Base-by-base conservation (phyloP, 2,113 vertebrate species). In the Eubucco bourcierii region DNA sequence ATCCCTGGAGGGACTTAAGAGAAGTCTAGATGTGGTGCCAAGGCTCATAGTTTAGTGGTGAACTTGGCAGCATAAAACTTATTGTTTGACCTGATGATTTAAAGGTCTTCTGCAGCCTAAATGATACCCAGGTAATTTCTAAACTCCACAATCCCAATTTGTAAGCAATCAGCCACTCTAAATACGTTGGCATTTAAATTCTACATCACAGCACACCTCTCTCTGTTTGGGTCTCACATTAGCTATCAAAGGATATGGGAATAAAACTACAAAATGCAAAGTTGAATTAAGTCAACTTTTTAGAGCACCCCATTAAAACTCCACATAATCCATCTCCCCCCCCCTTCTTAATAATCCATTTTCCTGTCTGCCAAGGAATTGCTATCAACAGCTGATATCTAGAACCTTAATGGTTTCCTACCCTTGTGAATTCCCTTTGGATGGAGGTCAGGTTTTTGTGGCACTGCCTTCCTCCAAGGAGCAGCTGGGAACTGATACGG, bases 201-300 rank as follows among this genome's bases (percentile, higher is more conserved):
- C 44, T 68, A 25, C 12, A 53, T 79, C 59, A 61, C 37, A 87
- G 29, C 27, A 66, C 39, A 33, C 34, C 13, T 89, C 46, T 91
- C 18, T 23, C 44, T 84, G 10, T 72, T 88, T 28, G 41, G 24
- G 64, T 78, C 17, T 73, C 59, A 39, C 60, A 87, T 60, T 59
- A 90, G 27, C 37, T 90, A 78, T 60, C 46, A 90, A 79, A 44
- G 33, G 90, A 37, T 52, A 34, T 2, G 59, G 83, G 64, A 96
- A 67, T 59, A 65, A 95, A 87, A 78, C 25, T 91, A 83, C 15
- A 90, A 89, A 77, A 70, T 41, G 17, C 8, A 46, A 90, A 71
- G 20, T 78, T 73, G 71, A 88, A 37, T 95, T 60, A 64, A 91
- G 65, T 58, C 24, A 74, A 4, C 53, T 85, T 90, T 90, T 80